Evolutionary conservation across 2,113 vertebrate species (phyloP), one percentile per base, ranked within the genome.

Genomic region (Podiceps cristatus): DNA sequence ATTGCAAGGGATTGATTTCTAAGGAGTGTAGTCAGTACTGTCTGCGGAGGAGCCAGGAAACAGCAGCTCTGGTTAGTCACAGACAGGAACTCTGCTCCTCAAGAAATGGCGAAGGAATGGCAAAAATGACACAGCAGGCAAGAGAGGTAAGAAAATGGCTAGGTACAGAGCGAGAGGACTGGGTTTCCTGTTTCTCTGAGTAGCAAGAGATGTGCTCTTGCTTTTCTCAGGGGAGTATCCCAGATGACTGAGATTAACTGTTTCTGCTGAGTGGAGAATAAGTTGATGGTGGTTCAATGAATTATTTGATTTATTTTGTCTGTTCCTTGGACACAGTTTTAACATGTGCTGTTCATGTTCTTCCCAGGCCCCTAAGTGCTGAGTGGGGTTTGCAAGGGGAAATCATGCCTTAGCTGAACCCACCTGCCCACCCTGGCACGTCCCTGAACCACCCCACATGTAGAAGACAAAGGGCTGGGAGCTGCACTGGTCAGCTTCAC

Each of bases 111-210:
- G 89, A 81, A 92, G 72, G 82, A 93, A 79, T 83, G 63, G 44
- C 62, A 85, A 88, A 91, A 82, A 56, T 93, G 84, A 85, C 90
- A 50, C 79, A 91, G 45, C 64, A 87, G 68, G 40, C 22, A 69
- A 92, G 73, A 87, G 76, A 95, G 94, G 88, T 97, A 95, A 96
- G 93, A 50, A 91, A 91, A 78, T 20, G 9, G 19, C 53, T 56
- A 93, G 47, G 53, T 71, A n/a, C 14, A 64, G 71, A 81, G 23
- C 17, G 28, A 87, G 56, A 74, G 11, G 22, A 52, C 19, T 84
- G 40, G 5, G 10, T 58, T 66, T 93, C 33, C 37, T 24, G 1
- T 45, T 71, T 71, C 63, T 62, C 45, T 45, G 24, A 56, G 28
- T 33, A 85, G 22, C 13, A 47, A 62, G 47, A 63, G 45, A 35